These are phyloP conservation scores for Phoenicopterus ruber DNA, from an alignment of 2,113 vertebrate species.

Conservation along the genomic window DNA sequence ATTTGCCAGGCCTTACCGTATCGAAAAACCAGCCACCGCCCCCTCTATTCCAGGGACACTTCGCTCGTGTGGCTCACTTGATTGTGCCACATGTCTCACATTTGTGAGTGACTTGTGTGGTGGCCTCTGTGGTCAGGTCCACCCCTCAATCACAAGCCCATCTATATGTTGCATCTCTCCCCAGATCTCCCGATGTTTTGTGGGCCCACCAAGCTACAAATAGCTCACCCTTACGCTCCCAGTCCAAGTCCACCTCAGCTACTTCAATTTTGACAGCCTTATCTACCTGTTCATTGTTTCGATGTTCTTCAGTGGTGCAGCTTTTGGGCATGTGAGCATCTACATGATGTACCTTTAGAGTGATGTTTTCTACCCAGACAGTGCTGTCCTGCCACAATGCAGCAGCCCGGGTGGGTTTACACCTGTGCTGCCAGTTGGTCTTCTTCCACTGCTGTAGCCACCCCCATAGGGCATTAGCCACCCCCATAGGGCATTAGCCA, in stretches of 20 bases:
- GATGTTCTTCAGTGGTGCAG: background rate
- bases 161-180: background rate
- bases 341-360: background rate
- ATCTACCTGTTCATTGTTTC: background rate
- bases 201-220: background rate
- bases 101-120: background rate
- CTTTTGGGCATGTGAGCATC: background rate
- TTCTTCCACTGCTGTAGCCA: background rate
- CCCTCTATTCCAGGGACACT: background rate
- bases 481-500: background rate
- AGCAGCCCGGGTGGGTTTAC: background rate
- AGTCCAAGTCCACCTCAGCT: background rate
- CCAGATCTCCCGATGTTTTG: background rate
- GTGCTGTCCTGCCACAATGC: background rate
- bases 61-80: background rate
- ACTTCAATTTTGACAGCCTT: background rate
- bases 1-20: background rate
- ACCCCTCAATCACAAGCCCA: no score
- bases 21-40: background rate
- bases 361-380: background rate
- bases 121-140: background rate
- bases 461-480: background rate
- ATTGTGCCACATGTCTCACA: no score
- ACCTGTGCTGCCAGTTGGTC: background rate
- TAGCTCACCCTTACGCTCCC: background rate